Evolutionary conservation across 2,888 invertebrate species (phyloP), one percentile per base, ranked within the genome.

Genomic region (Drosophila robusta): DNA sequence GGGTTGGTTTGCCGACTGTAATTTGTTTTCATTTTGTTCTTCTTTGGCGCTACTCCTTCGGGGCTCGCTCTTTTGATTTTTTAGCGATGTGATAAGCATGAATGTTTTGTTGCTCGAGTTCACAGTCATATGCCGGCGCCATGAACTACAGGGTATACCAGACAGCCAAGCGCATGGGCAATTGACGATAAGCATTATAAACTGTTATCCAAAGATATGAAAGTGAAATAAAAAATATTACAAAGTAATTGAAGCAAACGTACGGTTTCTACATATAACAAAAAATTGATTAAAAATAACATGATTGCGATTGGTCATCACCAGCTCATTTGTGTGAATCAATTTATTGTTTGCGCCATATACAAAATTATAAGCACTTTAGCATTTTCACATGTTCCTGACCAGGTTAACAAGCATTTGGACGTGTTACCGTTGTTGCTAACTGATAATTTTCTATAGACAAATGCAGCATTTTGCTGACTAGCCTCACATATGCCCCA

Each of bases 1-100:
- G 6, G 42, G 32, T 24, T 3, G 12, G 5, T 1, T 3, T 12
- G 36, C n/a, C 46, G 32, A 9, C 9, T 42, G 45, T 57, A 79
- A 87, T 79, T 79, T 82, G 81, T 87, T 87, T 79, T 87, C 70
- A 63, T 71, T 76, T 65, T 73, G 70, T 64, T 55, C 65, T 45
- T 22, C 11, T 51, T 36, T 46, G 49, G 22, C 22, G 42, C 18
- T 49, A 70, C 80, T 80, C 83, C 83, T 86, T 73, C 55, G 75
- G 70, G 77, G 61, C 44, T 24, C 68, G 45, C 80, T 62, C 54
- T 80, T 80, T 74, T 77, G 66, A 78, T 76, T 79, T 69, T 57
- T 54, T 60, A 60, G 42, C 70, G 73, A 38, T 68, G 64, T 51
- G 60, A 39, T 41, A 36, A 36, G 34, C 8, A 44, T 58, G 57